Evolutionary conservation across 1,140 invertebrate species (phyloP).

Genomic region (Pachyrhynchus sulphureomaculatus): DNA sequence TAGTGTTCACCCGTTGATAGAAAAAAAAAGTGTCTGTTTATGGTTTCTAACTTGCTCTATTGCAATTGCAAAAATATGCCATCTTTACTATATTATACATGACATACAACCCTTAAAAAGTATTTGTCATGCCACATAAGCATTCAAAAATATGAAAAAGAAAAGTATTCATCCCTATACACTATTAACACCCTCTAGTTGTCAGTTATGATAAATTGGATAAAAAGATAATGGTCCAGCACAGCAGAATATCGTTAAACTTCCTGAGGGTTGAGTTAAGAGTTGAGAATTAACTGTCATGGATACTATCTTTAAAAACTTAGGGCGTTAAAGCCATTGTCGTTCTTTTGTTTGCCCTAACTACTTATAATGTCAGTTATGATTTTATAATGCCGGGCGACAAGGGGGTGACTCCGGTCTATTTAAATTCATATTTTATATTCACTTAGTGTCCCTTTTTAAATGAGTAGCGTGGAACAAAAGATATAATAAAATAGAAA

Average conservation of each 20-base stretch:
- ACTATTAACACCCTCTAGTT: constrained; percentile 44
- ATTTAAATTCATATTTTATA: constrained; percentile 47
- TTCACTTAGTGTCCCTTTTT: constrained; percentile 25
- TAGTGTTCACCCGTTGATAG: too few relatives aligned
- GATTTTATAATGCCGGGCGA: constrained; percentile 38
- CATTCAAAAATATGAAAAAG: constrained; percentile 3
- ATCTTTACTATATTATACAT: too few relatives aligned
- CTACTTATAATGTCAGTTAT: constrained; percentile 42
- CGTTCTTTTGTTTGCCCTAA: constrained; percentile 42
- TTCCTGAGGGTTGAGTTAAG: constrained; percentile 36
- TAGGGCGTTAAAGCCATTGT: constrained; percentile 39
- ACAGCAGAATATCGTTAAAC: constrained; percentile 36
- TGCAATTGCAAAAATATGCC: too few relatives aligned
- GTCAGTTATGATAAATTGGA: constrained; percentile 45
- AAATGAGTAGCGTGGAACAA: not conserved
- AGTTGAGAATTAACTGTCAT: constrained; percentile 46
- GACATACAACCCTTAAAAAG: constrained; percentile 7
- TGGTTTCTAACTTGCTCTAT: too few relatives aligned
- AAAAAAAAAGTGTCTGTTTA: too few relatives aligned
- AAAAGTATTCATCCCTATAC: not conserved
- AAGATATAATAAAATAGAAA: not conserved
- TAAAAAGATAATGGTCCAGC: constrained; percentile 44
- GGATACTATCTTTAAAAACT: constrained; percentile 45
- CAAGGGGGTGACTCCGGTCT: constrained; percentile 27
- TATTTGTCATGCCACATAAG: not conserved